Conservation (phyloP, 2,797 vertebrate species). For the Hoplostethus mediterraneus region DNA sequence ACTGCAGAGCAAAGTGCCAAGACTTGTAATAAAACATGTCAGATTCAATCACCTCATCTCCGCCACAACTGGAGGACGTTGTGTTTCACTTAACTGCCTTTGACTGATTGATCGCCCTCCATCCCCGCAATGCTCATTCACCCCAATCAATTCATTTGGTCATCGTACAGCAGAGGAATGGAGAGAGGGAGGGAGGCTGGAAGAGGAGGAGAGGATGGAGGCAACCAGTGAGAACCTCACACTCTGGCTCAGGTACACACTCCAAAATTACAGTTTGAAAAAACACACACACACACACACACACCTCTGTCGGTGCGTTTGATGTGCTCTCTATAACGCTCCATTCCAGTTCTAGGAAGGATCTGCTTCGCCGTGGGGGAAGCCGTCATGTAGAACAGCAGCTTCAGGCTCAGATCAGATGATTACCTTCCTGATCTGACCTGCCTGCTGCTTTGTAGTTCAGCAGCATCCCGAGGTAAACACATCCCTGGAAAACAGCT, state of each 20-base stretch:
- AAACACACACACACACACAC: slow-evolving; percentile 31
- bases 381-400: slow-evolving; percentile 69
- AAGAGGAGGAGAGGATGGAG: not conserved
- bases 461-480: slow-evolving; percentile 44
- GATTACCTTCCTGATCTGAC: slow-evolving; percentile 66
- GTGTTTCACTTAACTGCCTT: slow-evolving; percentile 38
- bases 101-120: slow-evolving; percentile 31
- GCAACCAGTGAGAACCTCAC: not conserved
- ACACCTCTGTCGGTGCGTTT: slow-evolving; percentile 41
- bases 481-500: slow-evolving; percentile 50
- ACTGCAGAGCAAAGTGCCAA: slow-evolving; percentile 42
- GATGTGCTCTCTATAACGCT: slow-evolving; percentile 49
- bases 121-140: slow-evolving; percentile 12
- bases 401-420: slow-evolving; percentile 63
- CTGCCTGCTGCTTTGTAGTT: slow-evolving; percentile 64
- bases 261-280: no score
- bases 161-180: no score
- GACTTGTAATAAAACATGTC: slow-evolving; percentile 60
- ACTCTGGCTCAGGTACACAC: no score
- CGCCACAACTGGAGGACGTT: slow-evolving; percentile 22
- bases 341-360: slow-evolving; percentile 30
- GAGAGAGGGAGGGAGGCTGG: not conserved
- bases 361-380: slow-evolving; percentile 38
- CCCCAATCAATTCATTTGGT: slow-evolving; percentile 8
- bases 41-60: slow-evolving; percentile 43